phyloP scores from a whole-genome alignment of 2,113 vertebrate species.

The Ahaetulla prasina region DNA sequence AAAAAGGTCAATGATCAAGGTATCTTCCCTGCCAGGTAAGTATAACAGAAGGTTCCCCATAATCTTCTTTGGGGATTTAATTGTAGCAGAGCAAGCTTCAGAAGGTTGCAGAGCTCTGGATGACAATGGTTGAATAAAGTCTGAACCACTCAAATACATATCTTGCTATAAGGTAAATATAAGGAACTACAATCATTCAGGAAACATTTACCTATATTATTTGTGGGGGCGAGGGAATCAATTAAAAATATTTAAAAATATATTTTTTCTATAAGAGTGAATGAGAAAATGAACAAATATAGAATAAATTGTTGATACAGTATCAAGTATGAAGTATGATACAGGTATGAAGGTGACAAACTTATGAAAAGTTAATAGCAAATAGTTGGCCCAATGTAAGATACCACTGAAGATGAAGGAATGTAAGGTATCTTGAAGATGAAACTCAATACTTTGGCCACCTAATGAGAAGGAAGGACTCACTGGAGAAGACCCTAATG shows the following conservation, averaged over 20 bases:
- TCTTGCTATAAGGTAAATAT: background rate
- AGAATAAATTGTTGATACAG: background rate
- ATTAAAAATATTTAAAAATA: too few relatives aligned
- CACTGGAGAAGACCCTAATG: too few relatives aligned
- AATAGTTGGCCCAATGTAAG: background rate
- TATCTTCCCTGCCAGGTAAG: background rate
- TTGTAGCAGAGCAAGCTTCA: background rate
- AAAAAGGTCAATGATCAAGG: background rate
- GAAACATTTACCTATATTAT: background rate
- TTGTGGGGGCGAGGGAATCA: background rate
- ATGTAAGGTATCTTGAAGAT: too few relatives aligned
- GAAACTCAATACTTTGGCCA: too few relatives aligned
- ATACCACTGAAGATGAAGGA: too few relatives aligned
- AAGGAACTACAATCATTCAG: background rate
- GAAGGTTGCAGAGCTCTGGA: background rate
- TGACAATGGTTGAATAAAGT: background rate
- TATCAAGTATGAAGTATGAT: too few relatives aligned
- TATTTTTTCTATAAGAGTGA: background rate
- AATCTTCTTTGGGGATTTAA: background rate
- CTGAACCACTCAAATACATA: background rate
- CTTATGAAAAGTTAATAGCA: background rate
- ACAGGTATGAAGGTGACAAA: background rate
- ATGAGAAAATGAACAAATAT: background rate
- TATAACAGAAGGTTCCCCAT: background rate
- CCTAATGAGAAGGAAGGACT: too few relatives aligned